These are phyloP conservation scores for Stigmatopora argus DNA, from an alignment of 2,113 vertebrate species.

Conservation along the genomic window DNA sequence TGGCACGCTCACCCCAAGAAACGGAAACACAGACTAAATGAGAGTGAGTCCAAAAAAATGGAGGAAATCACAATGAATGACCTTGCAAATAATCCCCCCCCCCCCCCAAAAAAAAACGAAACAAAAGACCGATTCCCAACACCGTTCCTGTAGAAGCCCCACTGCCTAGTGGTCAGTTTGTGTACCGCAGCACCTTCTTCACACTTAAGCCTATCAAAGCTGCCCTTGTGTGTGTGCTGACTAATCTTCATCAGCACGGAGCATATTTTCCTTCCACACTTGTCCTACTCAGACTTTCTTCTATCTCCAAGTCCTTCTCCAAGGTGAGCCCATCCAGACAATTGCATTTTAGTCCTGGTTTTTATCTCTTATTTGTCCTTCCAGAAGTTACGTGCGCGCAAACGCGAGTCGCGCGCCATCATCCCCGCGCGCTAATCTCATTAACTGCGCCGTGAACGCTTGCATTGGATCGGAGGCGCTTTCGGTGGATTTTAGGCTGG, in stretches of 20 bases:
- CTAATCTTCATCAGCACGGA: background rate
- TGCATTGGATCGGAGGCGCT: conserved; percentile 5
- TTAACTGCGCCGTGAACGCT: conserved; percentile 46
- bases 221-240: conserved; percentile 2
- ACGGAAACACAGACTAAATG: too few species aligned
- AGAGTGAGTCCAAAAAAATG: too few species aligned
- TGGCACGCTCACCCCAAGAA: too few species aligned
- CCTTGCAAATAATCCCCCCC: too few species aligned
- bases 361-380: background rate
- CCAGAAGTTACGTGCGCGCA: background rate
- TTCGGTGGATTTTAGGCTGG: background rate
- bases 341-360: background rate
- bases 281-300: background rate
- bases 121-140: background rate
- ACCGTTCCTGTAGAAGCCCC: background rate
- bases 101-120: too few species aligned
- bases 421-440: conserved; percentile 46
- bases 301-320: background rate
- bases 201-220: background rate
- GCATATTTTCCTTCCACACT: background rate
- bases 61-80: too few species aligned
- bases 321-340: too few species aligned
- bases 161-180: background rate
- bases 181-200: background rate
- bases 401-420: conserved; percentile 1